phyloP scores from a whole-genome alignment of 2,113 vertebrate genomes.

The Eretmochelys imbricata region DNA sequence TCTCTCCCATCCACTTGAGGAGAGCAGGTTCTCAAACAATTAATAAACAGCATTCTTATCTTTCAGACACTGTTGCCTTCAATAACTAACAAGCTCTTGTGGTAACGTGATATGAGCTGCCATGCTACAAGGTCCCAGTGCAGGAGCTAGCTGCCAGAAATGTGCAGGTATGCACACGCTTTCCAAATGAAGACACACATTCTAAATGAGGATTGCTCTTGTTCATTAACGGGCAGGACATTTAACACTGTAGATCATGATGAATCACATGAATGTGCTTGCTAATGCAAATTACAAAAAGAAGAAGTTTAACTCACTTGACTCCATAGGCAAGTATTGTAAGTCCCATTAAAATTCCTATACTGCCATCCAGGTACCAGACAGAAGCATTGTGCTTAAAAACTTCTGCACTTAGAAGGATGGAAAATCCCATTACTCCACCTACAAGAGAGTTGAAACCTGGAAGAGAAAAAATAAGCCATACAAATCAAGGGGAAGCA shows the following conservation, averaged over 20 bases:
- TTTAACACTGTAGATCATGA: not conserved
- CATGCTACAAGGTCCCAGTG: not conserved
- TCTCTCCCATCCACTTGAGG: not conserved
- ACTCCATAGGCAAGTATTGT: slow-evolving; percentile 95
- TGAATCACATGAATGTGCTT: not conserved
- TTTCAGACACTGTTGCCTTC: not conserved
- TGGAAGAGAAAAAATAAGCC: slow-evolving; percentile 41
- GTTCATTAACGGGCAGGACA: not conserved
- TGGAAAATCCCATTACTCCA: slow-evolving; percentile 96
- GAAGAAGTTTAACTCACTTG: slow-evolving; percentile 85
- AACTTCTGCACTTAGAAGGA: slow-evolving; percentile 95
- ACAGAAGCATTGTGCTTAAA: slow-evolving; percentile 90
- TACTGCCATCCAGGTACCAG: slow-evolving; percentile 95
- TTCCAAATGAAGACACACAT: not conserved
- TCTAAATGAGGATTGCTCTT: not conserved
- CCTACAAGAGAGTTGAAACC: slow-evolving; percentile 98
- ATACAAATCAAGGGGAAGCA: not conserved
- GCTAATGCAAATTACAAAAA: not conserved
- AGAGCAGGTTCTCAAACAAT: not conserved
- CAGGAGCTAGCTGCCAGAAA: not conserved
- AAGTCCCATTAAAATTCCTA: slow-evolving; percentile 93
- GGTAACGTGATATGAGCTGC: not conserved
- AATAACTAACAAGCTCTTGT: not conserved
- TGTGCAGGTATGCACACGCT: not conserved
- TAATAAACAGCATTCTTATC: not conserved